phyloP scores from a whole-genome alignment of 2,888 invertebrate species.

The Anthrax anthrax region DNA sequence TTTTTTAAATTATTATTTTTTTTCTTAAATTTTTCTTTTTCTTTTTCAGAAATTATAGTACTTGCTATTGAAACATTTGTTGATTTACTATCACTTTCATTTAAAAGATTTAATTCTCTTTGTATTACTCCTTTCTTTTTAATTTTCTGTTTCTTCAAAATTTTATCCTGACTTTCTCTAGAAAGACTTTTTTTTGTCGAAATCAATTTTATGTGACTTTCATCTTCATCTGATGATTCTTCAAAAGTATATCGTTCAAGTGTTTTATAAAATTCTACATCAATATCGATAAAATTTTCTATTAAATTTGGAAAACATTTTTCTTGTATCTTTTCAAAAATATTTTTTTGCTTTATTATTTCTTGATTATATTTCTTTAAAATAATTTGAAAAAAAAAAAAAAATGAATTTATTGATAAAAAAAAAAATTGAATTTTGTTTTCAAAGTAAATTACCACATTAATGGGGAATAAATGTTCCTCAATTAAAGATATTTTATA shows the following conservation, averaged over 20 bases:
- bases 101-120: too few species aligned
- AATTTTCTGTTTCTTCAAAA: neutral
- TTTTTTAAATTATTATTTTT: neutral
- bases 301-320: neutral
- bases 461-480: neutral
- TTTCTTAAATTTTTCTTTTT: neutral
- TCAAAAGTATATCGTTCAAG: neutral
- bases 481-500: constrained; percentile 5
- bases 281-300: neutral
- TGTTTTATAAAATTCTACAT: constrained; percentile 3
- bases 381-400: neutral
- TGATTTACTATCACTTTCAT: neutral
- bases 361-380: neutral
- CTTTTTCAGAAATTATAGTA: too few species aligned
- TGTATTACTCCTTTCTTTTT: neutral
- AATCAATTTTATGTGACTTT: neutral
- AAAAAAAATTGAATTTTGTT: neutral
- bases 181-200: neutral
- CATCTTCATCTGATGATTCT: neutral
- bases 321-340: neutral
- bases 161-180: neutral
- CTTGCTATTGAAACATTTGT: too few species aligned
- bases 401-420: too few species aligned
- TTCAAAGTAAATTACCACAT: neutral
- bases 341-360: neutral